These are phyloP conservation scores for Corella eumyota DNA, from an alignment of 23 tunicate species.

Conservation along the genomic window DNA sequence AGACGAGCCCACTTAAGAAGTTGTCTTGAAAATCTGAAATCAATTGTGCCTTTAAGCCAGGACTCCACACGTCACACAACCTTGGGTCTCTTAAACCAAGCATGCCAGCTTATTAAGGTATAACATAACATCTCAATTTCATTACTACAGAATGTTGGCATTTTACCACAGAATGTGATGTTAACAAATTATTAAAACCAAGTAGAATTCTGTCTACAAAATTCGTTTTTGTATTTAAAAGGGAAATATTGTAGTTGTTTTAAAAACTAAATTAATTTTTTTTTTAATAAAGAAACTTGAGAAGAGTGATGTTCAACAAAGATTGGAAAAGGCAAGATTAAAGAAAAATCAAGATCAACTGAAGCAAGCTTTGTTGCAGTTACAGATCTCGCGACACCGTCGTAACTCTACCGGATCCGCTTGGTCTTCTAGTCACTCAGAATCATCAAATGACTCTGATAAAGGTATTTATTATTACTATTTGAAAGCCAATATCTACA, in stretches of 20 bases:
- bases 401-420: conserved; percentile 82
- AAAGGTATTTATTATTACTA: conserved; percentile 70
- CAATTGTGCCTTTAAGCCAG: conserved; percentile 71
- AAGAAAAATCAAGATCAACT: conserved; percentile 32
- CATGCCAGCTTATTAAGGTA: conserved; percentile 58
- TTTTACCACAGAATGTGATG: not conserved
- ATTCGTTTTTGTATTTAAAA: no score
- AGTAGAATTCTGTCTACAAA: no score
- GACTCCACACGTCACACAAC: conserved; percentile 88
- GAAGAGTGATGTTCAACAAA: not conserved
- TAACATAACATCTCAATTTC: not conserved
- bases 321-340: conserved; percentile 17
- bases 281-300: conserved; percentile 24
- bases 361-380: conserved; percentile 29
- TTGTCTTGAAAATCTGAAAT: conserved; percentile 79
- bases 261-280: not conserved
- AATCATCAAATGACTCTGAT: conserved; percentile 84
- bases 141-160: conserved; percentile 1
- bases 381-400: conserved; percentile 45
- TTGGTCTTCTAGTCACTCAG: conserved; percentile 67
- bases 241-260: no score
- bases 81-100: conserved; percentile 77
- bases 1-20: conserved; percentile 89
- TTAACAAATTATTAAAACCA: no score
- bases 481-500: not conserved